phyloP scores from a whole-genome alignment of 2,797 vertebrate genomes.

The Graptemys geographica region DNA sequence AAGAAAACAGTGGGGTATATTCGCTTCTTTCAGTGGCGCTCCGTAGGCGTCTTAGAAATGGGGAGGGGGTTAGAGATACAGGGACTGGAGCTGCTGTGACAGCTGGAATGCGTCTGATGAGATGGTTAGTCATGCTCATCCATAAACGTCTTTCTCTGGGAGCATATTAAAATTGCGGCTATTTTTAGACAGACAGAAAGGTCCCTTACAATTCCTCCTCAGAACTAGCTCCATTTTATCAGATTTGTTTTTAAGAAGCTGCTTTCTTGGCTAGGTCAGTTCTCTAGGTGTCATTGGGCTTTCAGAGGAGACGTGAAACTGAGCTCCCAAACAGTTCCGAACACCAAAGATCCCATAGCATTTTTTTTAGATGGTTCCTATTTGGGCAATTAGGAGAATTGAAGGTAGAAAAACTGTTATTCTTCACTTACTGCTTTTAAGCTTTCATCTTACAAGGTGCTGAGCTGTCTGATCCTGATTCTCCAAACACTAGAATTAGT shows the following conservation, averaged over 20 bases:
- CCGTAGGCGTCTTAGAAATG: background rate
- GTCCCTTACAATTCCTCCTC: background rate
- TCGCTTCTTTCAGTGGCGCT: background rate
- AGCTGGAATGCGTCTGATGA: background rate
- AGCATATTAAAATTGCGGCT: background rate
- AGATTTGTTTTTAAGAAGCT: background rate
- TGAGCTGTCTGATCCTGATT: rapidly evolving
- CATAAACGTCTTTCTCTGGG: background rate
- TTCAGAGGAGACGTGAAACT: background rate
- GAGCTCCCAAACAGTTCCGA: background rate
- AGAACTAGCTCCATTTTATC: background rate
- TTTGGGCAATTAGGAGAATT: background rate
- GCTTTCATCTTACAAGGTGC: rapidly evolving
- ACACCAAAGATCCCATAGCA: background rate
- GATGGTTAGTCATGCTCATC: background rate
- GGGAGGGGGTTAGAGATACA: background rate
- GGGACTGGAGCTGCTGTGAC: background rate
- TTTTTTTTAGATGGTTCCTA: background rate
- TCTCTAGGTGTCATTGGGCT: background rate
- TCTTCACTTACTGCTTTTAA: background rate
- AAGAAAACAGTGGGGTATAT: background rate
- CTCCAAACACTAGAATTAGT: rapidly evolving
- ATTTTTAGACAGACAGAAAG: background rate
- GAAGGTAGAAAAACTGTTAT: too few species aligned
- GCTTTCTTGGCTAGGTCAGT: background rate